phyloP scores from a whole-genome alignment of 2,113 vertebrate genomes.

The Grammomys dolichurus region DNA sequence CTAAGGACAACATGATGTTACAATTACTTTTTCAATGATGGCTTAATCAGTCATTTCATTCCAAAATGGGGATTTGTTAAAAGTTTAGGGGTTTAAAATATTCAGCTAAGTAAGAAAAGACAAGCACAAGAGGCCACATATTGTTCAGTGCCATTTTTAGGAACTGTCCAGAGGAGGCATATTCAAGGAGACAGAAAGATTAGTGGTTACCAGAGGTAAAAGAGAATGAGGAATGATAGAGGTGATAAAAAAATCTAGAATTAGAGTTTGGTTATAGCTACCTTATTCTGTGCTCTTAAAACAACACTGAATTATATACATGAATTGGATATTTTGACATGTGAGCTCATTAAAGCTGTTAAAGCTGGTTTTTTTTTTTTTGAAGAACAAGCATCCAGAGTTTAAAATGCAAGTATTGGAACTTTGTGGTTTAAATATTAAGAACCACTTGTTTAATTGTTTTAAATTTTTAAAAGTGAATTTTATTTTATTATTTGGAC shows the following conservation, averaged over 20 bases:
- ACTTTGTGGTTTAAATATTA: background rate
- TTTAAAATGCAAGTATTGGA: background rate
- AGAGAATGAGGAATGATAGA: background rate
- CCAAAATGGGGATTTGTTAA: slow-evolving; percentile 1
- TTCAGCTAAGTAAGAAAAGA: slow-evolving; percentile 29
- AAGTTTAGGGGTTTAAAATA: slow-evolving; percentile 16
- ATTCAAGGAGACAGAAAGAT: background rate
- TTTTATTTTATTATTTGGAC: background rate
- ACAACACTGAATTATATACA: background rate
- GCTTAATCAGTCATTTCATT: slow-evolving; percentile 44
- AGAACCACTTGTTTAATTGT: background rate
- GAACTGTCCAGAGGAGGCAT: background rate
- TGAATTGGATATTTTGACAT: background rate
- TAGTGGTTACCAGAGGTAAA: background rate
- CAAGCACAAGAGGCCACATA: background rate
- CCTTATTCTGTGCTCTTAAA: background rate
- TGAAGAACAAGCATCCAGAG: background rate
- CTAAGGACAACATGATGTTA: background rate
- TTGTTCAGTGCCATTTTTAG: background rate
- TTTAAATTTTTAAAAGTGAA: background rate
- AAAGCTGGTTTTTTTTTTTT: background rate
- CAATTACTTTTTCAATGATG: slow-evolving; percentile 33
- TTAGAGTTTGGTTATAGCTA: background rate
- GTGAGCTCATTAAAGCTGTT: background rate
- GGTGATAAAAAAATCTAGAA: background rate